These are phyloP conservation scores for Accipiter cooperii DNA, from an alignment of 2,113 vertebrate genomes.

Conservation along the genomic window DNA sequence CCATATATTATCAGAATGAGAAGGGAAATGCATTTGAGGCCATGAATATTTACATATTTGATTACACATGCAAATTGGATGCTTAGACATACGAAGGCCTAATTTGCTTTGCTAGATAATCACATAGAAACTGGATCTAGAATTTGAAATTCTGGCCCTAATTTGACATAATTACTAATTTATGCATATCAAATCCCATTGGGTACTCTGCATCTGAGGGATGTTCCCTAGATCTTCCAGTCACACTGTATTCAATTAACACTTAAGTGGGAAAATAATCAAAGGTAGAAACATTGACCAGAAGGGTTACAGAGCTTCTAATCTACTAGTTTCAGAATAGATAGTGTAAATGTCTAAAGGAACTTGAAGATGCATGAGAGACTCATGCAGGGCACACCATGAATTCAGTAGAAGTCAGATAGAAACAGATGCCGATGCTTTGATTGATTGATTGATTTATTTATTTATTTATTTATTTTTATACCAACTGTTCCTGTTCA, in stretches of 20 bases:
- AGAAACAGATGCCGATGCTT: neutral
- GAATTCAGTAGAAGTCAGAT: neutral
- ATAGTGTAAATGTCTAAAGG: neutral
- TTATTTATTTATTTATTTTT: neutral
- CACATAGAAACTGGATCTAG: neutral
- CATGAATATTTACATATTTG: neutral
- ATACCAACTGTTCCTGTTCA: neutral
- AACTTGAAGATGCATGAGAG: neutral
- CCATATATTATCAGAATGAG: neutral
- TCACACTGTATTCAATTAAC: neutral
- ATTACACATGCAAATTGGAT: neutral
- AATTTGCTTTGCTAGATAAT: neutral
- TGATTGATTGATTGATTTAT: neutral
- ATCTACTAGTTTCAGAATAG: neutral
- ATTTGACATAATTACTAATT: neutral
- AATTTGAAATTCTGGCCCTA: neutral
- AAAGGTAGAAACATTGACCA: neutral
- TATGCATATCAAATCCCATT: neutral
- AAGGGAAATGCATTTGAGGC: neutral
- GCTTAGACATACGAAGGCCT: neutral
- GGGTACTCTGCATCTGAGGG: neutral
- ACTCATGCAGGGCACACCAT: neutral
- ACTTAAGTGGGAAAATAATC: neutral
- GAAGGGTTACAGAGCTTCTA: neutral
- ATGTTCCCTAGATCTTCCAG: neutral